Evolutionary conservation across 1,140 invertebrate genomes (phyloP), one percentile per base, ranked within the genome.

Genomic region (Sitobion miscanthi): DNA sequence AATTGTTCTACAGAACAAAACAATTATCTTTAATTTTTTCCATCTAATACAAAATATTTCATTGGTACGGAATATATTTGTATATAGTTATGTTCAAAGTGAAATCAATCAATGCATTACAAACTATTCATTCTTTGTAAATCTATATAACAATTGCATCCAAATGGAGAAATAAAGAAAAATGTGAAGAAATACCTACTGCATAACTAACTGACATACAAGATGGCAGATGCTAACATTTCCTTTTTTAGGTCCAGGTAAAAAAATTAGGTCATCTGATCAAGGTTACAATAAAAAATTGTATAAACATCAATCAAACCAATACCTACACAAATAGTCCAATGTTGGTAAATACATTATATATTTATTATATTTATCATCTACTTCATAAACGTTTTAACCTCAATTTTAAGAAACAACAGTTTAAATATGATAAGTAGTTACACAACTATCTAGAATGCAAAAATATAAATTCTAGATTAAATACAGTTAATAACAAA

Each of bases 281-380:
- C 90, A 92, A 83, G 90, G 90, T 94, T n/a, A 94, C 94, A n/a
- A 45, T 69, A 90, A 69, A 88, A 62, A 45, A 6, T 25, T 62
- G 35, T 90, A 42, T 57, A 7, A 30, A 57, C 89, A 69, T 90
- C 38, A 62, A 90, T 90, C 54, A 90, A 90, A 45, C 38, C 45
- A 69, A 45, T 90, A 47, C n/a, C 49, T 57, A 89, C 87, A 57
- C 49, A 57, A 89, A 77, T n/a, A 77, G 62, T n/a, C n/a, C 30
- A n/a, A 54, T 52, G 30, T 88, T 88, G 49, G 30, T 52, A 88
- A 88, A 52, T 88, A 35, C n/a, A 52, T 88, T n/a, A 52, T 89
- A 23, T 23, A 30, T 47, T 83, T 11, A 54, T 52, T 88, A 52
- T 54, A 54, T 35, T 88, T 47, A 45, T 47, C 42, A 87, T 49